Conservation (phyloP, 2,888 invertebrate species). For the Oscheius onirici region DNA sequence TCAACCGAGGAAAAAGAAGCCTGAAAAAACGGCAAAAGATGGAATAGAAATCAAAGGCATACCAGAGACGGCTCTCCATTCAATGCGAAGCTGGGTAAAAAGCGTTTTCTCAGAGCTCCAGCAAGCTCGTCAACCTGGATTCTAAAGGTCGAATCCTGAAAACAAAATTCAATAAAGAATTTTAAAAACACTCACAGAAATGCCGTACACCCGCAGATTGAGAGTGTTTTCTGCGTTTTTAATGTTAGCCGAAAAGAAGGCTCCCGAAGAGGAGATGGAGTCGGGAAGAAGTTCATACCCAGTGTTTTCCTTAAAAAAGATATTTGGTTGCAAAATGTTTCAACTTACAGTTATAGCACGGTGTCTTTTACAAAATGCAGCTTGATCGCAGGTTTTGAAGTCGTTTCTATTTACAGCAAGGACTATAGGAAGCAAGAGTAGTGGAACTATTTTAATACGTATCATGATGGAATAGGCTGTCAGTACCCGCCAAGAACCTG, state of each 20-base stretch:
- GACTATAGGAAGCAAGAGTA: not conserved
- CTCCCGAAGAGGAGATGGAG: not conserved
- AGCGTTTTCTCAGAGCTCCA: constrained; percentile 47
- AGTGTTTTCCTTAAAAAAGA: constrained; percentile 43
- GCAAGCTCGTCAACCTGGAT: constrained; percentile 57
- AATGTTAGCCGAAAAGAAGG: constrained; percentile 5
- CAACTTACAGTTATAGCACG: constrained; percentile 45
- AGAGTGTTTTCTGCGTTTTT: constrained; percentile 43
- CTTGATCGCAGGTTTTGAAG: constrained; percentile 70
- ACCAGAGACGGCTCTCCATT: constrained; percentile 37
- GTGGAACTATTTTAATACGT: not conserved
- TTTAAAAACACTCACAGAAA: constrained; percentile 29
- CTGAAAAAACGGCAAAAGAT: constrained; percentile 18
- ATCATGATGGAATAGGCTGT: no score
- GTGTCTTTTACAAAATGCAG: constrained; percentile 67
- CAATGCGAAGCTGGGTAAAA: constrained; percentile 50
- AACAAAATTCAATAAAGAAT: not conserved
- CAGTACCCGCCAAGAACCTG: not conserved
- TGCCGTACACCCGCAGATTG: constrained; percentile 41
- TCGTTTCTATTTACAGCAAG: constrained; percentile 65
- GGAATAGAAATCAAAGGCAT: not conserved
- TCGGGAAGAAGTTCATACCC: constrained; percentile 47
- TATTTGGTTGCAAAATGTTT: not conserved
- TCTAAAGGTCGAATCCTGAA: constrained; percentile 46
- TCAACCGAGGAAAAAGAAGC: constrained; percentile 43